phyloP scores from a whole-genome alignment of 1,140 invertebrate genomes.

The Aphelenchoides fujianensis region DNA sequence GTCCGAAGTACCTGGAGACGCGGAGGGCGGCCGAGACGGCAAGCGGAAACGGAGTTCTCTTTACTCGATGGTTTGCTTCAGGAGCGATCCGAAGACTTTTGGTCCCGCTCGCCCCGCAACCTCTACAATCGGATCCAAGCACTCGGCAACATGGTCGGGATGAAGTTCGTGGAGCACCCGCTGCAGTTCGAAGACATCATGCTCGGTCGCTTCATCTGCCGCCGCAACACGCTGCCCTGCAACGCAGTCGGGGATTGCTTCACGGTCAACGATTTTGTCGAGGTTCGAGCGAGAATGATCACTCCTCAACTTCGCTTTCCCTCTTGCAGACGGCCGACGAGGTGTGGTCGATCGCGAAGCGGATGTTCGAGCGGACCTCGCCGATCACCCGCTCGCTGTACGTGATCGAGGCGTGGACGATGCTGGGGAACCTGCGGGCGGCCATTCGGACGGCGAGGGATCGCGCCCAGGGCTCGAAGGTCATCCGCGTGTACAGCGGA shows the following conservation, averaged over 20 bases:
- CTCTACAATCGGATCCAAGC: slow-evolving; percentile 6
- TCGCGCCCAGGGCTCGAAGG: background rate
- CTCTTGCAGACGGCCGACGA: slow-evolving; percentile 15
- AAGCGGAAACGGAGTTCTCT: background rate
- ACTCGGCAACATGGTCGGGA: slow-evolving; percentile 22
- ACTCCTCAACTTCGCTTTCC: slow-evolving; percentile 13
- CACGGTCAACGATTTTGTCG: slow-evolving; percentile 26
- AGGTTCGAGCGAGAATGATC: background rate
- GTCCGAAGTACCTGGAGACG: slow-evolving; percentile 19
- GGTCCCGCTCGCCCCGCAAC: background rate
- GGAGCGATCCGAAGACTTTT: slow-evolving; percentile 29
- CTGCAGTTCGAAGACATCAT: slow-evolving; percentile 33
- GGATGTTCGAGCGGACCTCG: slow-evolving; percentile 9
- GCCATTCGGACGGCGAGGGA: background rate
- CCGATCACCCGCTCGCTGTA: slow-evolving; percentile 18
- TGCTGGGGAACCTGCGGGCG: slow-evolving; percentile 22
- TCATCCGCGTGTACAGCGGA: slow-evolving; percentile 29
- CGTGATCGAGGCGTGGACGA: slow-evolving; percentile 32
- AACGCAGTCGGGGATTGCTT: slow-evolving; percentile 28
- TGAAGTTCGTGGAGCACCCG: slow-evolving; percentile 29
- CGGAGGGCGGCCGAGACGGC: slow-evolving; percentile 16
- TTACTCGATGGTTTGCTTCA: slow-evolving; percentile 10
- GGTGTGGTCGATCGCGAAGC: slow-evolving; percentile 18
- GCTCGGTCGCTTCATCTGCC: slow-evolving; percentile 28
- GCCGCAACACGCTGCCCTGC: slow-evolving; percentile 29